Conservation (phyloP, 2,888 invertebrate species). For the Cerastis leucographa region DNA sequence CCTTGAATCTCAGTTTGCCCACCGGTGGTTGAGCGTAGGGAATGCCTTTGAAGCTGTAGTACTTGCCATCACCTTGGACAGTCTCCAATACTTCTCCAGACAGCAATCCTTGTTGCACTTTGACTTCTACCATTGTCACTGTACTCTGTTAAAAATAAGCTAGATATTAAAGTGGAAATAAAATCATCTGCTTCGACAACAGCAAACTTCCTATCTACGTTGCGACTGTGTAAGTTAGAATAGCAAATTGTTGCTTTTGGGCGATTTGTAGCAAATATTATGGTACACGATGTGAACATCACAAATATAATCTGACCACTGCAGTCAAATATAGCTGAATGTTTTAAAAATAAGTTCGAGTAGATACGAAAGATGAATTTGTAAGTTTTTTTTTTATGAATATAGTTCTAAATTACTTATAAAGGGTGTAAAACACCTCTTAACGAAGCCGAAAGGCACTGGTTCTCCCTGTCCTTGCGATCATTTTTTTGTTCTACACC, state of each 20-base stretch:
- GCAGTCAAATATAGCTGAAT: neutral
- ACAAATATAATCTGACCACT: neutral
- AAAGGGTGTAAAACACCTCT: too few species aligned
- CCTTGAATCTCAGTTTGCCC: conserved; percentile 86
- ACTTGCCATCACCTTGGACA: conserved; percentile 65
- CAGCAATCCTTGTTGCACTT: conserved; percentile 70
- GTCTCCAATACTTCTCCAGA: conserved; percentile 66
- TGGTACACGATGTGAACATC: neutral
- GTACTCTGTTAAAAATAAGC: conserved; percentile 1
- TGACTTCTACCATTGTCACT: conserved; percentile 62
- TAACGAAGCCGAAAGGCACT: too few species aligned
- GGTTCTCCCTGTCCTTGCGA: too few species aligned
- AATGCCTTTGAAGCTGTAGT: conserved; percentile 81
- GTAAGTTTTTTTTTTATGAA: neutral
- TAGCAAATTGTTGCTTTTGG: neutral
- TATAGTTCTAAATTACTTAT: neutral
- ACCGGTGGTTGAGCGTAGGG: conserved; percentile 89
- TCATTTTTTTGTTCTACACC: too few species aligned
- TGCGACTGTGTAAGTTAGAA: neutral
- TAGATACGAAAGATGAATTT: neutral
- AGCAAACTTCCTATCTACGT: neutral
- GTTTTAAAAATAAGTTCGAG: neutral
- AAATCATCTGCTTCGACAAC: neutral
- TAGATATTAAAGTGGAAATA: neutral
- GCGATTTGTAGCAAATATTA: neutral